phyloP scores from a whole-genome alignment of 2,113 vertebrate genomes.

The Spizaetus ornatus region DNA sequence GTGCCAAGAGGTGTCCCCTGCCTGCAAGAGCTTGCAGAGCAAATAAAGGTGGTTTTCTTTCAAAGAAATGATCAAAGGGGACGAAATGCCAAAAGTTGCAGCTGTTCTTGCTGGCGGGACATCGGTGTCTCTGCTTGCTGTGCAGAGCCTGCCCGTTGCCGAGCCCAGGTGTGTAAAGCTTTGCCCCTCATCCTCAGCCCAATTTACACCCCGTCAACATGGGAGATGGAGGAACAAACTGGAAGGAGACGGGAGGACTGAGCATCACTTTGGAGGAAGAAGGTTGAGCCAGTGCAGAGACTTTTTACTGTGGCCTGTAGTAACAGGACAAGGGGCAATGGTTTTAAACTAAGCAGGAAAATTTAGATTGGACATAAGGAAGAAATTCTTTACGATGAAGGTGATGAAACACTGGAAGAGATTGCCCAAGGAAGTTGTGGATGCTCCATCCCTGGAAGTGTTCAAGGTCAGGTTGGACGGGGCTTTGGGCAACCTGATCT shows the following conservation, averaged over 20 bases:
- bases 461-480: not conserved
- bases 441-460: not conserved
- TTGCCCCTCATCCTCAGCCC: not conserved
- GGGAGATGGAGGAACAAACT: not conserved
- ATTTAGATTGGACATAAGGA: not conserved
- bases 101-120: not conserved
- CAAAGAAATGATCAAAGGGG: slow-evolving; percentile 12
- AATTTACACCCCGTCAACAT: rapidly evolving
- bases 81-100: not conserved
- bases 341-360: not conserved
- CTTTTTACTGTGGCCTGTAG: not conserved
- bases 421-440: not conserved
- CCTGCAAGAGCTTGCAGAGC: not conserved
- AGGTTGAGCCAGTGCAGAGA: not conserved
- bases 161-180: not conserved
- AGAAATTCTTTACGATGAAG: not conserved
- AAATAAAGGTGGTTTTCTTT: not conserved
- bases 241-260: not conserved
- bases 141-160: not conserved
- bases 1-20: not conserved
- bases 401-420: not conserved
- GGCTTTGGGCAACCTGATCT: not conserved
- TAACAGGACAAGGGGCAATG: not conserved
- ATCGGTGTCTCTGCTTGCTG: rapidly evolving
- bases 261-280: not conserved